Conservation (phyloP, 2,888 invertebrate species). For the Halictus ligatus region DNA sequence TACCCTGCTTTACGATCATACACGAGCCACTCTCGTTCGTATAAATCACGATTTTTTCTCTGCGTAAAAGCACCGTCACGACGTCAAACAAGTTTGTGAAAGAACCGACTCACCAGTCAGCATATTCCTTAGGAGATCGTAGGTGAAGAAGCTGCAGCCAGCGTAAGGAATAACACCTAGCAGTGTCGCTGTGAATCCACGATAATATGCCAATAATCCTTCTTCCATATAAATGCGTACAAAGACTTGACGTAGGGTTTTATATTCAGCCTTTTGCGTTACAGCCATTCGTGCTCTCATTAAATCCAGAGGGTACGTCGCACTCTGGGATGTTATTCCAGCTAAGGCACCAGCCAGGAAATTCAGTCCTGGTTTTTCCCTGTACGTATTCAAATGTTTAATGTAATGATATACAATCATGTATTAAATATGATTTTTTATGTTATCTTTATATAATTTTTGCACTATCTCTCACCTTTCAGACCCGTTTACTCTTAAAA, state of each 20-base stretch:
- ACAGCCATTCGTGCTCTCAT: constrained; percentile 99
- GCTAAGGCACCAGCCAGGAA: constrained; percentile 97
- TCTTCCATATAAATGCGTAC: constrained; percentile 90
- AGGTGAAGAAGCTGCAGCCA: constrained; percentile 98
- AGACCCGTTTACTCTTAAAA: constrained; percentile 90
- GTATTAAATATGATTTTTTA: not conserved
- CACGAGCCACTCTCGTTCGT: constrained; percentile 69
- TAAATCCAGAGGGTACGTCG: constrained; percentile 98
- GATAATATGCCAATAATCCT: constrained; percentile 91
- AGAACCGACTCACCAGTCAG: constrained; percentile 87
- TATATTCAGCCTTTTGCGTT: constrained; percentile 91
- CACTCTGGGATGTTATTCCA: constrained; percentile 96
- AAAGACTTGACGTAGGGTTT: constrained; percentile 88
- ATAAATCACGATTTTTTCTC: constrained; percentile 64
- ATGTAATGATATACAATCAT: not conserved
- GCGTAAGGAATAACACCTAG: constrained; percentile 98
- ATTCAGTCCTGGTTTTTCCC: constrained; percentile 83
- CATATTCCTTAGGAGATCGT: constrained; percentile 95
- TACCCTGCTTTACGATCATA: constrained; percentile 71
- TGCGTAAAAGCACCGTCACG: constrained; percentile 62
- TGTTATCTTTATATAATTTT: not conserved
- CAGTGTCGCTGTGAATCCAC: constrained; percentile 95
- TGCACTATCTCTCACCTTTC: constrained; percentile 84
- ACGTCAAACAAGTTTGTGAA: constrained; percentile 47
- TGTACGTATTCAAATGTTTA: constrained; percentile 28